Base-by-base conservation (phyloP, 2,888 invertebrate species). In the Empis stercorea region DNA sequence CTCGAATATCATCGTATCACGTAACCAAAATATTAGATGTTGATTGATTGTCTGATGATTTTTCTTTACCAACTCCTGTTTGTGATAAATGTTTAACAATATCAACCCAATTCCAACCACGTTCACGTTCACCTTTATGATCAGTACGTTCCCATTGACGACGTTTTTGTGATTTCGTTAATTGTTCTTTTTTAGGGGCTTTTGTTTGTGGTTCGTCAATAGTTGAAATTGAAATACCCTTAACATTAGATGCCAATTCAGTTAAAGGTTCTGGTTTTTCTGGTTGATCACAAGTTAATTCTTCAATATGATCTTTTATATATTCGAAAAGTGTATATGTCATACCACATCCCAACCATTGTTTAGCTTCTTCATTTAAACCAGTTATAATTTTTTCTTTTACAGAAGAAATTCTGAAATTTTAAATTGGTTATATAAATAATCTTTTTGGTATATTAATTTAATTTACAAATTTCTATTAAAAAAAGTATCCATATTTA, bases 91-190 rank as follows among this genome's bases (percentile, higher is more conserved):
- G 96, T 67, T 89, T 92, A n/a, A 96, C 84, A 52, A 96, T 80
- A 63, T 95, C 95, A 10, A 95, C 81, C 95, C 96, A 96, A 71
- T 96, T 81, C 79, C 83, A 91, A 0, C 96, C 96, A 27, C 95
- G 72, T 0, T 88, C 85, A 54, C 77, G 79, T 61, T 94, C 93
- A 1, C 92, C 93, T 30, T 80, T 83, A 40, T 76, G 72, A 65
- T 91, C 91, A 1, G 87, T 78, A 47, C 80, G 77, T 63, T 91
- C 89, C 84, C 88, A 91, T 61, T 86, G 84, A 49, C 84, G 76
- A 11, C 93, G 76, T 65, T 95, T 95, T 68, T 95, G 94, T 0
- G 92, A 76, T 70, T 95, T 95, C 9, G 88, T 89, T 56, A 95
- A 64, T 48, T 91, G 88, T 59, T 91, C 88, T 56, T 84, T 86